Base-by-base conservation (phyloP, 2,797 vertebrate genomes). In the Pachyuromys duprasi region DNA sequence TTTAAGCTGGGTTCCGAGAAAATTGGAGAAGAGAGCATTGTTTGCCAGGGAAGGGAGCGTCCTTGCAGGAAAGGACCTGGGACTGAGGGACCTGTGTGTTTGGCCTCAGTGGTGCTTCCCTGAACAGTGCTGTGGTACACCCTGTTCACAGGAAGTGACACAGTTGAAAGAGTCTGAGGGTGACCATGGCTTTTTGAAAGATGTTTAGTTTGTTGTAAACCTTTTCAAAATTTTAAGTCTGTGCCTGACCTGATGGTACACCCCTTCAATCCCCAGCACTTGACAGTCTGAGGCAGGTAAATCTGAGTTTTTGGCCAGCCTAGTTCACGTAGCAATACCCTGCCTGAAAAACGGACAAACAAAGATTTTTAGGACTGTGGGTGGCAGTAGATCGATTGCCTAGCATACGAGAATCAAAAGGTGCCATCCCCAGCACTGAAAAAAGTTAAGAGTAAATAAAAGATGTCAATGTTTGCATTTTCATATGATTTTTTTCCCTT, bases 191-290 rank as follows among this genome's bases (percentile, higher is more conserved):
- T 74, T 84, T 74, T 75, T 70, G 91, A 88, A 92, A 92, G 90
- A 90, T 33, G 31, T 62, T 87, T 78, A 1, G 60, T 96, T 94
- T 96, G 76, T 88, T 91, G 80, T 62, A 92, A 90, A 93, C 84
- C 60, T 78, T 39, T 74, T 76, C 82, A 90, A 81, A 24, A 39
- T 81, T 60, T 72, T 86, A 84, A 62, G 39, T 39, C 28, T 65
- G 7, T 67, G 17, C 17, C 81, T 65, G 62, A 17, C 28, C 22
- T 49, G 39, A 39, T 65, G 15, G 62, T 11, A 22, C 42, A 83
- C 1, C 33, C 39, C 81, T 84, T 65, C 13, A 65, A 33, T 84
- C 81, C 49, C 28, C 42, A 63, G 39, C 36, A 65, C 62, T 83
- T 9, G 0, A 36, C 15, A 63, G 39, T 8, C 62, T 45, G 8